Evolutionary conservation across 2,888 invertebrate genomes (phyloP), one percentile per base, ranked within the genome.

Genomic region (Himalopsyche kuldschensis): DNA sequence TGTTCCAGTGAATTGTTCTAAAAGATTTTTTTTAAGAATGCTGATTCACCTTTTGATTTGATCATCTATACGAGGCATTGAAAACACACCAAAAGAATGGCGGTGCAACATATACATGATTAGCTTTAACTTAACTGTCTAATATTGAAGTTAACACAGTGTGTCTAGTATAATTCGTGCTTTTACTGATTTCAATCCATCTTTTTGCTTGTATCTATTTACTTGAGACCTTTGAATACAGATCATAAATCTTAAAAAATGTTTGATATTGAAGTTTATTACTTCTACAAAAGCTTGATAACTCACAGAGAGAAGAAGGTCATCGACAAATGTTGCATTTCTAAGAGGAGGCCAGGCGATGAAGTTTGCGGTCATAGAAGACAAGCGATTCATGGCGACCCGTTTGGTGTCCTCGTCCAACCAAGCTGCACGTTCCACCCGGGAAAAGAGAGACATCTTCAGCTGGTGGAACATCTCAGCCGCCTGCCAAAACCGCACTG

Each of bases 361-460:
- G 88, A 91, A 91, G 85, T 89, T 90, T 63, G 89, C 91, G 83
- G 88, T 89, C 86, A 92, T 87, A 20, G 89, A 88, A 76, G 88
- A 88, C 83, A 91, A 87, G 86, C 90, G 90, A 69, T 89, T 88
- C 86, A 91, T 87, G 20, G 91, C 91, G 84, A 89, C 89, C 20
- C 89, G 88, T 85, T 90, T 89, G 11, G 90, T 90, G 82, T 89
- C 88, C 48, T 89, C 89, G 86, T 91, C 91, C 79, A 91, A 88
- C 91, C 91, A 91, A 77, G 89, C 88, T 82, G 90, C 89, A 24
- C 89, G 88, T 85, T 89, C 87, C 87, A 91, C 89, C 32, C 90
- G 88, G 46, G 88, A 88, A 5, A 89, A 89, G 48, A 91, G 87
- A 11, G 91, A 90, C 82, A 89, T 88, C 87, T 90, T 91, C 85